phyloP scores from a whole-genome alignment of 2,888 invertebrate species.

The Eupeodes luniger region DNA sequence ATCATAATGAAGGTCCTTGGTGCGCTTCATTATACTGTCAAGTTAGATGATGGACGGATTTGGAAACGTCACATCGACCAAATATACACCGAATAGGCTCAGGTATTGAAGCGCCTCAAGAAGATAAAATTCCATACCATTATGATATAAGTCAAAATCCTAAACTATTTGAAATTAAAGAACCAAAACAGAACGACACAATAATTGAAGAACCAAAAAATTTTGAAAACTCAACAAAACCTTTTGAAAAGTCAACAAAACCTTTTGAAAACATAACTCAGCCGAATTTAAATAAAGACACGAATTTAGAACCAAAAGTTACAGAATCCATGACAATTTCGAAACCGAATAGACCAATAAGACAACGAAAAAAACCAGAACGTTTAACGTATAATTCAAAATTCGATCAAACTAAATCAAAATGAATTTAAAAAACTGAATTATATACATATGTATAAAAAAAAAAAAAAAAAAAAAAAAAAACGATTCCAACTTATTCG shows the following conservation, averaged over 20 bases:
- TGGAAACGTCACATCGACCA: conserved; percentile 31
- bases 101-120: conserved; percentile 14
- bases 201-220: conserved; percentile 11
- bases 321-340: conserved; percentile 16
- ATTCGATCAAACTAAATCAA: conserved; percentile 20
- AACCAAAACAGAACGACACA: conserved; percentile 5
- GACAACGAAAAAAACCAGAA: conserved; percentile 14
- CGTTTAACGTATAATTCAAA: conserved; percentile 33
- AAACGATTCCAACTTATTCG: no score
- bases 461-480: no score
- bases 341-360: conserved; percentile 19
- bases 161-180: background rate
- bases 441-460: no score
- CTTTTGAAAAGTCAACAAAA: no score
- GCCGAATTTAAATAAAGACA: background rate
- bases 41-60: conserved; percentile 29
- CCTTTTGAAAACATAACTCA: background rate
- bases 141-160: conserved; percentile 27
- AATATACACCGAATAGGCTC: conserved; percentile 6
- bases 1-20: conserved; percentile 37
- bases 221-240: background rate
- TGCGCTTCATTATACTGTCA: conserved; percentile 36
- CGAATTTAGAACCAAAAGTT: conserved; percentile 1
- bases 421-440: background rate
- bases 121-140: conserved; percentile 37